These are phyloP conservation scores for Capricornis sumatraensis DNA, from an alignment of 2,113 vertebrate genomes.

Conservation along the genomic window DNA sequence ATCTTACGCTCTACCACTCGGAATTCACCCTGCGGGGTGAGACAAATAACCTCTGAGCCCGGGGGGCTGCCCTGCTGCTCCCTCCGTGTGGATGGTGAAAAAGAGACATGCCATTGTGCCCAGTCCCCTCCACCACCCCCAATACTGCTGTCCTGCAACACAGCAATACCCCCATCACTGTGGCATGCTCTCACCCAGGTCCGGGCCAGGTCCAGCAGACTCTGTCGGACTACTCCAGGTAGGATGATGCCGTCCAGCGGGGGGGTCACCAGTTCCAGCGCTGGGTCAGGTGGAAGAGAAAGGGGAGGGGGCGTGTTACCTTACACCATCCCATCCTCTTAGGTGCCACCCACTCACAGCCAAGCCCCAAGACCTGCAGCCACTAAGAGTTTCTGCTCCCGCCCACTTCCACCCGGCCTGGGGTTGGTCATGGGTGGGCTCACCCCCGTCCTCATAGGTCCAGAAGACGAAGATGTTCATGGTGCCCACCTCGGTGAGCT, in stretches of 20 bases:
- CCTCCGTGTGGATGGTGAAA: neutral
- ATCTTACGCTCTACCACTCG: slow-evolving; percentile 84
- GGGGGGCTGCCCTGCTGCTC: fast-evolving
- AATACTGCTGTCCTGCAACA: too few species aligned
- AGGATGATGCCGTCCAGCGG: slow-evolving; percentile 90
- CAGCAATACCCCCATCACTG: too few species aligned
- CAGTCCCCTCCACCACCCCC: neutral
- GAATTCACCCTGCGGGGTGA: slow-evolving; percentile 84
- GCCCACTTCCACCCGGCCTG: neutral
- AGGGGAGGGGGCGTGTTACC: fast-evolving
- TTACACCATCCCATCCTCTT: neutral
- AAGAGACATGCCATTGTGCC: neutral
- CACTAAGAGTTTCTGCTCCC: fast-evolving
- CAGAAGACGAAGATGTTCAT: slow-evolving; percentile 96
- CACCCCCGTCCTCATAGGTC: slow-evolving; percentile 88
- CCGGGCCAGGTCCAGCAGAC: slow-evolving; percentile 87
- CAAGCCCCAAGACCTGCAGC: neutral
- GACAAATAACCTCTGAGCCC: fast-evolving
- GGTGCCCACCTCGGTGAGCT: slow-evolving; percentile 93
- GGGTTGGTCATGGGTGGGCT: neutral
- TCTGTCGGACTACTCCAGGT: slow-evolving; percentile 89
- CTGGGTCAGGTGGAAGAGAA: slow-evolving; percentile 66
- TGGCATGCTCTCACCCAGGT: slow-evolving; percentile 82
- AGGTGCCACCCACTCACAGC: neutral
- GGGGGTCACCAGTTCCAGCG: slow-evolving; percentile 87